Percentiles rank a stretch among this genome's conserved stretches.
Evolutionary conservation across 2,113 vertebrate species (phyloP).

Genomic region (Gambusia affinis): DNA sequence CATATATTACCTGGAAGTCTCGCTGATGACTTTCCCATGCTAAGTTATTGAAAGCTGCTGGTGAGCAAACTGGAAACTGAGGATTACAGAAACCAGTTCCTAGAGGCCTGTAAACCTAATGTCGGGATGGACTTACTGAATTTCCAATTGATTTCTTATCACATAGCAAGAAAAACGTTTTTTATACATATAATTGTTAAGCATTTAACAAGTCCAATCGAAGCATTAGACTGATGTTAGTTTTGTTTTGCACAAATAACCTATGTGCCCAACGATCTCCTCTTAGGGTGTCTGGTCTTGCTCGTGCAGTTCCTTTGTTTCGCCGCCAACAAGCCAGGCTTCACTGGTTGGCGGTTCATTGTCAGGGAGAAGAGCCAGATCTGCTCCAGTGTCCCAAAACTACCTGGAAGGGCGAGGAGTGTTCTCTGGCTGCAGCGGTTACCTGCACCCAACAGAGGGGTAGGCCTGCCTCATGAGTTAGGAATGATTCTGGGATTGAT

Average conservation of each 20-base stretch:
- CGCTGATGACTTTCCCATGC: slow-evolving; percentile 52
- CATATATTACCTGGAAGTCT: slow-evolving; percentile 49
- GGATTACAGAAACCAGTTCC: background rate
- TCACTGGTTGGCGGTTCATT: slow-evolving; percentile 85
- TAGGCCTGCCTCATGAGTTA: slow-evolving; percentile 43
- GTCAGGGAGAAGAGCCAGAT: slow-evolving; percentile 86
- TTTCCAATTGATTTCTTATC: background rate
- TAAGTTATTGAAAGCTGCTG: slow-evolving; percentile 51
- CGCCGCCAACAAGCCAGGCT: slow-evolving; percentile 75
- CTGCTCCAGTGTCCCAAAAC: slow-evolving; percentile 86
- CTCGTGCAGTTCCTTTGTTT: slow-evolving; percentile 79
- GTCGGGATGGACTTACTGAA: background rate
- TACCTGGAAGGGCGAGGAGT: slow-evolving; percentile 82
- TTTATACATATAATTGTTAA: background rate
- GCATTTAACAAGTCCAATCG: background rate
- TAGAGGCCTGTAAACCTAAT: background rate
- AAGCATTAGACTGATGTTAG: background rate
- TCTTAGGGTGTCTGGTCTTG: slow-evolving; percentile 82
- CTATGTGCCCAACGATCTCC: background rate
- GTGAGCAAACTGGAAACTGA: slow-evolving; percentile 22
- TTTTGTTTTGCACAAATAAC: slow-evolving; percentile 2
- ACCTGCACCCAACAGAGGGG: slow-evolving; percentile 82
- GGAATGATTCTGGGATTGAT: background rate
- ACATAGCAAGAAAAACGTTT: background rate
- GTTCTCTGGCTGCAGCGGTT: slow-evolving; percentile 84